Evolutionary conservation across 2,113 vertebrate genomes (phyloP).

Genomic region (Herpetotheres cachinnans): DNA sequence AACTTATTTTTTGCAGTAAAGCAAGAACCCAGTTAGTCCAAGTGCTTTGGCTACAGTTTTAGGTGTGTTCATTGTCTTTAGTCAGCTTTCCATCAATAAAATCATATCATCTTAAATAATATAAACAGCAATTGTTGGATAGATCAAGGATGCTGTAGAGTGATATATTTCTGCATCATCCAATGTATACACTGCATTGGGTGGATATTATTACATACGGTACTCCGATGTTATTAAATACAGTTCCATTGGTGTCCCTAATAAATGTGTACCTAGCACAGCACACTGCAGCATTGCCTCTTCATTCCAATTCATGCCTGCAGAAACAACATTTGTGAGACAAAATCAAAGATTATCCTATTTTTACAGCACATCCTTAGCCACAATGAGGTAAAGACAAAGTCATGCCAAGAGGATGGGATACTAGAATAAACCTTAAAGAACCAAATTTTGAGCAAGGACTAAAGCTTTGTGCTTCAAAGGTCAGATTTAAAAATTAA

Average conservation of each 20-base stretch:
- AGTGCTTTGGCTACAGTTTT: background rate
- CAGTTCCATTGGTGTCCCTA: background rate
- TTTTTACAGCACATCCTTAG: background rate
- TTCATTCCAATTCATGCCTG: background rate
- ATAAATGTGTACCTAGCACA: background rate
- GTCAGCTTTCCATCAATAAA: background rate
- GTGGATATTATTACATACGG: background rate
- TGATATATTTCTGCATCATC: background rate
- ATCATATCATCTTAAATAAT: background rate
- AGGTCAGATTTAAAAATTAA: background rate
- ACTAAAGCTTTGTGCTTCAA: background rate
- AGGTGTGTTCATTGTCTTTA: background rate
- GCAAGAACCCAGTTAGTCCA: background rate
- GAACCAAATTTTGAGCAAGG: background rate
- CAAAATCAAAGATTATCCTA: background rate
- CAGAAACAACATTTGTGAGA: background rate
- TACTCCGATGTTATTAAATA: background rate
- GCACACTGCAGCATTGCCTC: background rate
- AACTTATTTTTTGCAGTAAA: background rate
- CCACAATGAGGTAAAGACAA: background rate
- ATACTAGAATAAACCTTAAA: background rate
- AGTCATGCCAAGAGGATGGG: background rate
- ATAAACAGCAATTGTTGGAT: background rate
- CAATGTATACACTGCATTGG: background rate
- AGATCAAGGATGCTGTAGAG: background rate